Evolutionary conservation across 1,140 invertebrate genomes (phyloP), one percentile per base, ranked within the genome.

Genomic region (Nomia melanderi): DNA sequence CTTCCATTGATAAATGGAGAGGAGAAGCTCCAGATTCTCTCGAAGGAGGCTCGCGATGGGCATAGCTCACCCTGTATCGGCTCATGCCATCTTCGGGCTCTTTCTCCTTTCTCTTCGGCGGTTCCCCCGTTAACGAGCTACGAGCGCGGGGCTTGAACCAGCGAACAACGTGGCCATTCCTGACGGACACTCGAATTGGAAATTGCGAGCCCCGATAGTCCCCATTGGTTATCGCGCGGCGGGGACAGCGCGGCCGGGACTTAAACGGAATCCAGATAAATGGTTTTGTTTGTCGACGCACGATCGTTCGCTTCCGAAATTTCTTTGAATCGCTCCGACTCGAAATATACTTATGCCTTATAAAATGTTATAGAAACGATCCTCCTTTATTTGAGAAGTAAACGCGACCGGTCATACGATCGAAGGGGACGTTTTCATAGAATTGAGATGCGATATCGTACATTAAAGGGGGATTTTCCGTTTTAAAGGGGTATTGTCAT

Each of bases 1-100:
- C 81, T 50, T 79, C 77, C 83, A 87, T 88, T 89, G 89, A 90
- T 88, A 86, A 90, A 89, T 88, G 88, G 79, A 60, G 59, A 75
- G 73, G 53, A 71, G 83, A 77, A 84, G 87, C 83, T 81, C 74
- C 79, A 72, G 78, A 86, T 87, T 87, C 87, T 54, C 78, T 79
- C 78, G 79, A 79, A 87, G 78, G 73, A 81, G 78, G 75, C 77
- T 66, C 67, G 77, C 77, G 83, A 77, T 79, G 81, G 80, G 79
- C 82, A 86, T 84, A 85, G 85, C 79, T 78, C 83, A 87, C 78
- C 59, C 77, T 79, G 78, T 86, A 86, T 86, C 84, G 74, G 67
- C 33, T 62, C 53, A 54, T 82, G 84, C 80, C 77, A 86, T 86
- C 84, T 86, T 63, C 67, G 39, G 20, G 63, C 75, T 76, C 74